Evolutionary conservation across 92 coral and sea anemone species (phyloP).

Genomic region (Epizoanthus rinbou): DNA sequence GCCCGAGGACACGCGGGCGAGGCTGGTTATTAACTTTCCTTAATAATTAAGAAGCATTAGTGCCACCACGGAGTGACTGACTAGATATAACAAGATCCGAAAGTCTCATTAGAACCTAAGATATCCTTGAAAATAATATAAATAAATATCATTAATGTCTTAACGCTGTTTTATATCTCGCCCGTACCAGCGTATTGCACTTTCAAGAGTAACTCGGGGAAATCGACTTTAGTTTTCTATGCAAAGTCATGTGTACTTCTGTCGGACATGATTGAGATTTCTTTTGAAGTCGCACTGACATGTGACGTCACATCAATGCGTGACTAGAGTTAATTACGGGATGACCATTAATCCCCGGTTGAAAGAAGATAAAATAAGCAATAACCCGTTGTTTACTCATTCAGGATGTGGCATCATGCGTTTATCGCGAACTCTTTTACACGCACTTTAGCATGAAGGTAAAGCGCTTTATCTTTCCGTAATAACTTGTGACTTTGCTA

Average conservation of each 20-base stretch:
- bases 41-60: conserved; percentile 4
- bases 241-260: neutral
- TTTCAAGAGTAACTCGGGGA: neutral
- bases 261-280: neutral
- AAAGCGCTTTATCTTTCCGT: conserved; percentile 73
- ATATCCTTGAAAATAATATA: neutral
- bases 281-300: neutral
- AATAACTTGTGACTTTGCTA: conserved; percentile 16
- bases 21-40: neutral
- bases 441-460: conserved; percentile 50
- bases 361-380: conserved; percentile 50
- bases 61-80: too few relatives aligned
- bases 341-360: conserved; percentile 69
- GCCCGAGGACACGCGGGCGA: conserved; percentile 9
- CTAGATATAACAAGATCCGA: neutral
- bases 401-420: conserved; percentile 41
- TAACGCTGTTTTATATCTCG: neutral
- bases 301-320: conserved; percentile 64
- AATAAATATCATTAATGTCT: neutral
- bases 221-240: neutral
- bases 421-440: neutral
- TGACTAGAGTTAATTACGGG: conserved; percentile 86
- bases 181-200: neutral
- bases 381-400: conserved; percentile 16
- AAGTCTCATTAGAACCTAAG: neutral